These are phyloP conservation scores for Drosophila punjabiensis DNA, from an alignment of 1,140 invertebrate genomes.

Conservation along the genomic window DNA sequence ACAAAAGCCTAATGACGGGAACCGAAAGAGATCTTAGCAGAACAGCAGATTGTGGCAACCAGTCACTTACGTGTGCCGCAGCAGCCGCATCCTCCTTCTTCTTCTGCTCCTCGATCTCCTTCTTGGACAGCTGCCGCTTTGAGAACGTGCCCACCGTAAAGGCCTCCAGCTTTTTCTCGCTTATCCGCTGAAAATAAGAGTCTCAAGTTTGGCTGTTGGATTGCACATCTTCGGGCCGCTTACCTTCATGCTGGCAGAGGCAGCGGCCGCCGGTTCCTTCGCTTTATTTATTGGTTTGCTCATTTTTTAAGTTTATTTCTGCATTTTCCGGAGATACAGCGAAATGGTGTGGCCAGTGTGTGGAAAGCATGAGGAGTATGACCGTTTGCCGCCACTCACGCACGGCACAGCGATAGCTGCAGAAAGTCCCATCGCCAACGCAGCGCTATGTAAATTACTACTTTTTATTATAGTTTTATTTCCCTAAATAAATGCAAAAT, in stretches of 20 bases:
- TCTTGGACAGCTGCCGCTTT: constrained; percentile 91
- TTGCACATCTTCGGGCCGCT: not conserved
- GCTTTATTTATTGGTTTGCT: constrained; percentile 32
- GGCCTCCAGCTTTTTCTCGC: constrained; percentile 92
- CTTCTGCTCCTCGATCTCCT: constrained; percentile 93
- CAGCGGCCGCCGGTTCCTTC: constrained; percentile 26
- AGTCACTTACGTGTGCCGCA: constrained; percentile 87
- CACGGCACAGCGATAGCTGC: constrained; percentile 1
- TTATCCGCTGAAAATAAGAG: constrained; percentile 87
- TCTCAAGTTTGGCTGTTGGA: not conserved
- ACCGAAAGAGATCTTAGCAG: not conserved
- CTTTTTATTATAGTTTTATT: constrained; percentile 47
- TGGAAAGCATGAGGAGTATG: not conserved
- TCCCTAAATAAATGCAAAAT: constrained; percentile 50
- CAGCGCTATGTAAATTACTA: constrained; percentile 58
- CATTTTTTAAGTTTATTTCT: constrained; percentile 24
- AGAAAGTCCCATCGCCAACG: constrained; percentile 40
- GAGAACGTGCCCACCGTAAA: constrained; percentile 92
- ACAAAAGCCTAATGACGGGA: constrained; percentile 91
- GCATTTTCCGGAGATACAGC: constrained; percentile 27
- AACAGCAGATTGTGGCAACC: not conserved
- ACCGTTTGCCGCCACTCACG: not conserved
- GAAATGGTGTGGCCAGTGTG: constrained; percentile 6
- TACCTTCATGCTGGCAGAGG: constrained; percentile 56
- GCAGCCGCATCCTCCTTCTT: constrained; percentile 96